Percentiles rank a stretch among this genome's conserved stretches.
phyloP scores from a whole-genome alignment of 2,888 invertebrate species.

The Strigamia maritima region DNA sequence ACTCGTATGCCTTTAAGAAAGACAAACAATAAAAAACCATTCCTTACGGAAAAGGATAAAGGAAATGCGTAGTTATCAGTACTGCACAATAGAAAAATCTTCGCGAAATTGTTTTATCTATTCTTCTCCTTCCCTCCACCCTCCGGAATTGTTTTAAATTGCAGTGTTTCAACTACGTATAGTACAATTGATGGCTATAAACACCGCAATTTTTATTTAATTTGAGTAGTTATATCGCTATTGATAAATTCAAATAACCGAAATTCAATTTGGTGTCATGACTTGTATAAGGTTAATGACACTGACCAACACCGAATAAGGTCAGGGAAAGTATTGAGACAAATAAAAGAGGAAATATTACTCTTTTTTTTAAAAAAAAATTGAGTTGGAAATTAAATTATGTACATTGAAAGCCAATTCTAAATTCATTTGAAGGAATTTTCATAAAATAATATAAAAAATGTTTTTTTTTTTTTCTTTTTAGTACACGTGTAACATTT shows the following conservation, averaged over 20 bases:
- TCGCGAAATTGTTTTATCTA: background rate
- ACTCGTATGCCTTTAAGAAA: background rate
- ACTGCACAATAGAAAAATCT: background rate
- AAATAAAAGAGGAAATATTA: constrained; percentile 1
- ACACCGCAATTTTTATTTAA: background rate
- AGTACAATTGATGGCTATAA: background rate
- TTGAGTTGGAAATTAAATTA: background rate
- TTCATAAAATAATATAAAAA: too few species aligned
- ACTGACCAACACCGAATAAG: constrained; percentile 30
- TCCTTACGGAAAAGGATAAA: background rate
- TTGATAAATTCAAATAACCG: constrained; percentile 14
- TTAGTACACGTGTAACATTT: background rate
- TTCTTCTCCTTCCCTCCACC: background rate
- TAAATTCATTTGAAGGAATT: too few species aligned
- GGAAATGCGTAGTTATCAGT: background rate
- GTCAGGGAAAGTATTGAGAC: constrained; percentile 30
- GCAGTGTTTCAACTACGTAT: background rate
- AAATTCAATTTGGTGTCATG: constrained; percentile 26
- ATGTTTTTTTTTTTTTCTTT: too few species aligned
- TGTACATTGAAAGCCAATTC: background rate
- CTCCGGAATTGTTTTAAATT: background rate
- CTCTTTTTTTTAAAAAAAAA: background rate
- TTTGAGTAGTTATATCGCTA: background rate
- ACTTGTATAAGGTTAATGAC: constrained; percentile 20
- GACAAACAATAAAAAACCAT: background rate